phyloP scores from a whole-genome alignment of 2,797 vertebrate species.

The Micrastur ruficollis region DNA sequence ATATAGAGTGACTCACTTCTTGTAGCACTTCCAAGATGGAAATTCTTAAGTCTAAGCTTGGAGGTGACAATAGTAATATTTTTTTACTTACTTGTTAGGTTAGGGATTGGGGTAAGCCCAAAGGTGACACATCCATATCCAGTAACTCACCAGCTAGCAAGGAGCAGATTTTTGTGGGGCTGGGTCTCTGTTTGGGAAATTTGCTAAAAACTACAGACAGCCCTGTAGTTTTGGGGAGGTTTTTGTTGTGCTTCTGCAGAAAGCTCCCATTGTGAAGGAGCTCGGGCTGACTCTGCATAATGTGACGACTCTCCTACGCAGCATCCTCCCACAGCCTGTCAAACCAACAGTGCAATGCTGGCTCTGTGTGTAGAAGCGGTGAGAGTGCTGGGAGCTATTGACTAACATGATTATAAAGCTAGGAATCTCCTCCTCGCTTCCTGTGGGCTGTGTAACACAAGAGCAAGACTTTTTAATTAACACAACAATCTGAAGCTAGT shows the following conservation, averaged over 20 bases:
- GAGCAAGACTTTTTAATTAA: constrained; percentile 48
- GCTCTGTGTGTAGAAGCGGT: neutral
- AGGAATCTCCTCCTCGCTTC: constrained; percentile 39
- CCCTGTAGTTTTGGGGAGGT: neutral
- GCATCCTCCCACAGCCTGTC: constrained; percentile 42
- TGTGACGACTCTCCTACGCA: neutral
- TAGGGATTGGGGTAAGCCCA: neutral
- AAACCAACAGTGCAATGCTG: neutral
- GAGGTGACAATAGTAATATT: constrained; percentile 25
- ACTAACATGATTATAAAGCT: neutral
- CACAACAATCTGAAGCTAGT: neutral
- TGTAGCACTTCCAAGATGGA: constrained; percentile 36
- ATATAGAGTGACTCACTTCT: constrained; percentile 52
- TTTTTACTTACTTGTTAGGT: neutral
- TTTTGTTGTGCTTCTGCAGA: neutral
- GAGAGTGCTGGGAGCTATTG: constrained; percentile 47
- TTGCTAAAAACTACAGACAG: neutral
- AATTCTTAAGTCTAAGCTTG: neutral
- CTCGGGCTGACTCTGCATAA: constrained; percentile 24
- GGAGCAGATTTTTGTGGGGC: neutral
- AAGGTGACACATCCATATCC: neutral
- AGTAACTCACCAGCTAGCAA: neutral
- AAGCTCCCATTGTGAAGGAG: constrained; percentile 38
- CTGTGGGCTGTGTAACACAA: constrained; percentile 28
- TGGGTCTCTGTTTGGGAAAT: neutral